These are phyloP conservation scores for Coccyzus lansbergi DNA, from an alignment of 2,797 vertebrate species.

Conservation along the genomic window DNA sequence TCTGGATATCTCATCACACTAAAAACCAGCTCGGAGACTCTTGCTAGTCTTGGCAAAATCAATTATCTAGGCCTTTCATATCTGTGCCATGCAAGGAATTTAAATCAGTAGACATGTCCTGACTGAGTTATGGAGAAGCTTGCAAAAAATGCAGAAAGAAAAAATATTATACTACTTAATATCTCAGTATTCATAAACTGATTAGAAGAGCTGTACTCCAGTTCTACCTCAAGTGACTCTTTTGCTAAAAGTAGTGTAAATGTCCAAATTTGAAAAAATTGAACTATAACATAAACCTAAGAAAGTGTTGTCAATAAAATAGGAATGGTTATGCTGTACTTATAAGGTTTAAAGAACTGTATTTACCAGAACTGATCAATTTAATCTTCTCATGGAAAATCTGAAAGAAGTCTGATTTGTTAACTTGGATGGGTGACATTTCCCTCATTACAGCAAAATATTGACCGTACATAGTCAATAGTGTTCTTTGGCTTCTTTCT, in stretches of 20 bases:
- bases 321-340: neutral
- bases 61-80: neutral
- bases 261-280: neutral
- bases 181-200: neutral
- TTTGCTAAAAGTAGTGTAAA: neutral
- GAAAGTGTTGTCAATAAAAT: neutral
- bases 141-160: neutral
- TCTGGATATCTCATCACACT: neutral
- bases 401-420: neutral
- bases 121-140: neutral
- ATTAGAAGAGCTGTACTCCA: neutral
- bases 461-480: neutral
- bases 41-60: neutral
- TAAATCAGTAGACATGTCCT: neutral
- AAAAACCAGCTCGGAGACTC: neutral
- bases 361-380: neutral
- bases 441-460: neutral
- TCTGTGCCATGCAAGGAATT: neutral
- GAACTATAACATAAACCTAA: neutral
- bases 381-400: neutral
- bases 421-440: neutral
- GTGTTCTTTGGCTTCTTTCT: neutral
- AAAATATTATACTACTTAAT: neutral
- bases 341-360: neutral
- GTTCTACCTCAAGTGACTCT: neutral